These are phyloP conservation scores for Sminthurinus aureus DNA, from an alignment of 2,888 invertebrate species.

Conservation along the genomic window DNA sequence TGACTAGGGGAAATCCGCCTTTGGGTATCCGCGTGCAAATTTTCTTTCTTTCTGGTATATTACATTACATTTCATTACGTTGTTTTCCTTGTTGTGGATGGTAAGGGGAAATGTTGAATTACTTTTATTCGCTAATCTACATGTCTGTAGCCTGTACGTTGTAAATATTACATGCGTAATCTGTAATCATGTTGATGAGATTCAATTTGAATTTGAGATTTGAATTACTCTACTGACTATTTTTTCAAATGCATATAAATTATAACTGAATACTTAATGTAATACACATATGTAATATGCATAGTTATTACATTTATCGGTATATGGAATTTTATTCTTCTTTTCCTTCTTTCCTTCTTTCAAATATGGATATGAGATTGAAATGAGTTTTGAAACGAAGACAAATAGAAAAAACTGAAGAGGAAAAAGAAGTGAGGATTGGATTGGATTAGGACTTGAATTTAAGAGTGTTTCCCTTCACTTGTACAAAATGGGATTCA, in stretches of 20 bases:
- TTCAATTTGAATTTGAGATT: constrained; percentile 10
- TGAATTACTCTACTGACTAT: neutral
- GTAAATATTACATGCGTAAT: neutral
- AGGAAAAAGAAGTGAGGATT: neutral
- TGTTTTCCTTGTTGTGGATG: constrained; percentile 13
- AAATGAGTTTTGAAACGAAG: neutral
- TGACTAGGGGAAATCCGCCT: neutral
- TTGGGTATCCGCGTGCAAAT: neutral
- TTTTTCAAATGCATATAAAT: neutral
- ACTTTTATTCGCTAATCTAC: neutral
- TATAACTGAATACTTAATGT: too few relatives aligned
- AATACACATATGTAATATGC: too few relatives aligned
- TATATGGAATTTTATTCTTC: neutral
- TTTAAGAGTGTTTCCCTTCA: neutral
- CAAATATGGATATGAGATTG: neutral
- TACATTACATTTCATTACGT: neutral
- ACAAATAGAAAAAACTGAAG: neutral
- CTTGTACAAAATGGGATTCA: neutral
- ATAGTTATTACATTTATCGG: neutral
- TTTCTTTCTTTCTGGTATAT: neutral
- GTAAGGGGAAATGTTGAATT: constrained; percentile 1
- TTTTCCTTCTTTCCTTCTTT: neutral
- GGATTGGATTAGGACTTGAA: neutral
- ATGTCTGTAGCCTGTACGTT: neutral
- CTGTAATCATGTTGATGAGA: constrained; percentile 3